Conservation (phyloP, 1,140 invertebrate genomes). For the Drosophila parvula region DNA sequence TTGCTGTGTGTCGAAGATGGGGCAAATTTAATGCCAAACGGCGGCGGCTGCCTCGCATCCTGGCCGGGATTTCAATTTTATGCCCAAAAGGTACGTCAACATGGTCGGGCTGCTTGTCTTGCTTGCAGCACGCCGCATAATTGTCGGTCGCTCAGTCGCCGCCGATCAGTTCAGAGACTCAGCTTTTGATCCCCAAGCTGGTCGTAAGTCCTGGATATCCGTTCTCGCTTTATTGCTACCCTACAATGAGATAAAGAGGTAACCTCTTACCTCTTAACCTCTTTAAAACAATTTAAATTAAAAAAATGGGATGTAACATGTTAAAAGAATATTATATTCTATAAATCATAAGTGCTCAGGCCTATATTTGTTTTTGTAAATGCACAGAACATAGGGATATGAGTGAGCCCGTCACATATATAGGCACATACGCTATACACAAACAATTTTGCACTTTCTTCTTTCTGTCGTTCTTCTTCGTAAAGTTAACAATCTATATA, state of each 20-base stretch:
- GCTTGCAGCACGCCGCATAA: slow-evolving; percentile 62
- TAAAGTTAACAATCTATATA: too few species aligned
- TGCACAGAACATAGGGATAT: not conserved
- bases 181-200: slow-evolving; percentile 13
- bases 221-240: slow-evolving; percentile 11
- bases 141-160: slow-evolving; percentile 50
- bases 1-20: slow-evolving; percentile 64
- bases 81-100: slow-evolving; percentile 82
- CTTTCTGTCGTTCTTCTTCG: too few species aligned
- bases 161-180: slow-evolving; percentile 16
- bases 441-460: too few species aligned
- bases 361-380: too few species aligned
- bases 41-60: slow-evolving; percentile 66
- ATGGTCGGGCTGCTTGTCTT: slow-evolving; percentile 58
- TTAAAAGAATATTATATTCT: too few species aligned
- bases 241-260: not conserved
- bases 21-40: slow-evolving; percentile 79
- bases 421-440: too few species aligned
- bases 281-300: too few species aligned
- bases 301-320: too few species aligned
- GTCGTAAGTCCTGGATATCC: slow-evolving; percentile 9
- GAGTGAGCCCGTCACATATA: too few species aligned
- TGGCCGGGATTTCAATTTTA: slow-evolving; percentile 79
- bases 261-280: too few species aligned
- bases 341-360: not conserved